phyloP scores from a whole-genome alignment of 2,797 vertebrate genomes.

The Taeniopygia guttata region DNA sequence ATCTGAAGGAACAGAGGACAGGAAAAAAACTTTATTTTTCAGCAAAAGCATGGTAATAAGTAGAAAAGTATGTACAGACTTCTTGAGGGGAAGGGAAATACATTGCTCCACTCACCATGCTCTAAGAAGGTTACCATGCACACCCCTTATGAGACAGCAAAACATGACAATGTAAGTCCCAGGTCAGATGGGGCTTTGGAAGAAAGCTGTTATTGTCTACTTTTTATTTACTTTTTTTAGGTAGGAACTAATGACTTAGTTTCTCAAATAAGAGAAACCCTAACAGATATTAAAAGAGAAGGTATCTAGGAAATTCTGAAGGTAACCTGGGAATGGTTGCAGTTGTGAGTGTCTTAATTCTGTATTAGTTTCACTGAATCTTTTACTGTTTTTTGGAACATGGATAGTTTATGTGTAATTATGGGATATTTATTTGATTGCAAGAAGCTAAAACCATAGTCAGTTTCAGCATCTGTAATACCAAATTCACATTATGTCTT shows the following conservation, averaged over 20 bases:
- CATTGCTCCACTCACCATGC: fast-evolving
- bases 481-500: background rate
- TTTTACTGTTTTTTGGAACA: background rate
- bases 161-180: background rate
- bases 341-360: background rate
- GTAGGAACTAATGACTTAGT: background rate
- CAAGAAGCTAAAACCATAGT: background rate
- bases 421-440: background rate
- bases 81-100: background rate
- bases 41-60: background rate
- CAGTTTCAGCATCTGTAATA: background rate
- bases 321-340: background rate
- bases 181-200: background rate
- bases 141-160: background rate
- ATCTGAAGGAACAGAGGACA: background rate
- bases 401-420: background rate
- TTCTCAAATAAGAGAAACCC: background rate
- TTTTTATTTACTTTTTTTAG: background rate
- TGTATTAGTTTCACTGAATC: background rate
- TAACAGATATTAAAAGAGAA: background rate
- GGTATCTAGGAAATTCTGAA: background rate
- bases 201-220: background rate
- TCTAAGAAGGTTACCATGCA: background rate
- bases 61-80: background rate
- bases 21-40: background rate